Evolutionary conservation across 2,888 invertebrate species (phyloP).

Genomic region (Cephus spinipes): DNA sequence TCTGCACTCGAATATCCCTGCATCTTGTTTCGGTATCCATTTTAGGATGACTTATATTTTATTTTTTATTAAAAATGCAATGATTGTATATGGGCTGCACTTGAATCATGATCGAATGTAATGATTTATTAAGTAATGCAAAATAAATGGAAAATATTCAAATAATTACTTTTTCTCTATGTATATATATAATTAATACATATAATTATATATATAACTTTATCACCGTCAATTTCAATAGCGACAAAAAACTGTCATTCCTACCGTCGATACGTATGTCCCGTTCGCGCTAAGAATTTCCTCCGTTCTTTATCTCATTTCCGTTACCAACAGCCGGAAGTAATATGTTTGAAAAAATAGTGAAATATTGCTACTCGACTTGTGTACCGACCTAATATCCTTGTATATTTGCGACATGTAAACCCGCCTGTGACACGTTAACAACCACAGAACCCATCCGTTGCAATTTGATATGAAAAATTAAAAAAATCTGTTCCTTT

Average conservation of each 20-base stretch:
- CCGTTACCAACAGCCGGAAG: not conserved
- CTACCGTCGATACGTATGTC: not conserved
- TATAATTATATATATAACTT: too few relatives aligned
- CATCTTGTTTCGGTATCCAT: conserved; percentile 39
- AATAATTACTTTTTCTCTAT: conserved; percentile 26
- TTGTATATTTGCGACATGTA: not conserved
- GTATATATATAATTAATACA: conserved; percentile 69
- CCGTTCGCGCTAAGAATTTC: not conserved
- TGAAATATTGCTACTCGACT: not conserved
- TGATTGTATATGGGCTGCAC: conserved; percentile 65
- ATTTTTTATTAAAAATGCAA: conserved; percentile 60
- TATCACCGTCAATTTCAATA: too few relatives aligned
- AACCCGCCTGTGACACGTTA: not conserved
- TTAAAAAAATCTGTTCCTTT: too few relatives aligned
- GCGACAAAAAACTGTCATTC: not conserved
- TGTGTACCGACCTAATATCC: not conserved
- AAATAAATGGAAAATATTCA: conserved; percentile 57
- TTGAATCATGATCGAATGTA: conserved; percentile 64
- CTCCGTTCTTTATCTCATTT: not conserved
- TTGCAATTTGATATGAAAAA: too few relatives aligned
- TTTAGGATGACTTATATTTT: conserved; percentile 46
- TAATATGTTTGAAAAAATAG: not conserved
- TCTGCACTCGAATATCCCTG: conserved; percentile 37
- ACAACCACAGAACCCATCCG: too few relatives aligned
- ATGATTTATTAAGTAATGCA: conserved; percentile 59